Evolutionary conservation across 2,888 invertebrate species (phyloP), one percentile per base, ranked within the genome.

Genomic region (Meta bourneti): DNA sequence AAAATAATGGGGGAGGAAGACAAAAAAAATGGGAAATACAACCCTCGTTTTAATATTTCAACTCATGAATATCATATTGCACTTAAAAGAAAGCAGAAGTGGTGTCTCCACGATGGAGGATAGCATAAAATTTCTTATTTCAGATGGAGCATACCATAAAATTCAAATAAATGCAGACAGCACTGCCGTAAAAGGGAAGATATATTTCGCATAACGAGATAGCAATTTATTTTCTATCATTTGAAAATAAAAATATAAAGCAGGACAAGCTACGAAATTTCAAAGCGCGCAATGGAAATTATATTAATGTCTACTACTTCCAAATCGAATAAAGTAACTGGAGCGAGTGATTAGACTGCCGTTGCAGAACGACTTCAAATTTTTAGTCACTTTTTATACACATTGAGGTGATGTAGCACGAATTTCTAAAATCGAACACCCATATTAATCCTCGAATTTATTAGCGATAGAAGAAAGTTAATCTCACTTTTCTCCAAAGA

Each of bases 1-100:
- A 61, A 75, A 84, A 84, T 71, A 82, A 82, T 84, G 61, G 74
- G 72, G 13, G 81, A 48, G 34, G 61, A 34, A 77, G 34, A 34
- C 34, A 49, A 51, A 61, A 75, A 54, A 84, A 84, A 84, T 16
- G 20, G 7, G n/a, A 61, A 84, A 84, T 84, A 9, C 75, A 74
- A 48, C 75, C 84, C 74, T 84, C 84, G 74, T 84, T 84, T 84
- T 75, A 84, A 84, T 84, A 84, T 84, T 84, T 84, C 74, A 84
- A 84, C 75, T 84, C 84, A 84, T 84, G 84, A 84, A 84, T 84
- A 84, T 84, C 74, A 75, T 84, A 84, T 84, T 74, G 75, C 54
- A 84, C 84, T 84, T 84, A 84, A 84, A 84, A 84, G 75, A 75
- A 84, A 75, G 61, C 79, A 61, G 61, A 79, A 79, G 61, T 61